These are phyloP conservation scores for Trachymyrmex septentrionalis DNA, from an alignment of 1,140 invertebrate genomes.

Conservation along the genomic window DNA sequence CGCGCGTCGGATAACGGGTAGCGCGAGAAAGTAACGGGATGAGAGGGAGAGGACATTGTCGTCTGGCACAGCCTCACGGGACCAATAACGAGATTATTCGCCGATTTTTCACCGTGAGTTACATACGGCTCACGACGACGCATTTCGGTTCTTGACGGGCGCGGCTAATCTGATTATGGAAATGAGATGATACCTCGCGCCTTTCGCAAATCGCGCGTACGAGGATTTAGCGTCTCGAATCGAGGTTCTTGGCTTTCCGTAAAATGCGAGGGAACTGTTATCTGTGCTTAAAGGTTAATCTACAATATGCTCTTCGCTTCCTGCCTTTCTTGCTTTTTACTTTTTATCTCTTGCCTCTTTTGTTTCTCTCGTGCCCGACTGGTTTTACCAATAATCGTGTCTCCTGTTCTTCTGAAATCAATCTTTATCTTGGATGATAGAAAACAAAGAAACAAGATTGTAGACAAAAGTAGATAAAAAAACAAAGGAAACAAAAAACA, in stretches of 20 bases:
- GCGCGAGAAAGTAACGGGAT: not conserved
- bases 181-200: slow-evolving; percentile 21
- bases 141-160: slow-evolving; percentile 20
- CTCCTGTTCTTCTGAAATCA: too few relatives aligned
- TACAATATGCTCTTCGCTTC: too few relatives aligned
- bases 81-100: slow-evolving; percentile 29
- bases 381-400: too few relatives aligned
- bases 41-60: not conserved
- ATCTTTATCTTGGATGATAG: too few relatives aligned
- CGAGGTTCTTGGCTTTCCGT: slow-evolving; percentile 11
- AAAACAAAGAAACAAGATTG: too few relatives aligned
- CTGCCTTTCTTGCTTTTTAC: too few relatives aligned
- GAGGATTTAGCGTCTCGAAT: slow-evolving; percentile 1
- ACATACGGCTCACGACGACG: slow-evolving; percentile 6
- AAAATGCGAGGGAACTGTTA: not conserved
- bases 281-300: too few relatives aligned
- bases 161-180: slow-evolving; percentile 59
- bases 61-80: not conserved
- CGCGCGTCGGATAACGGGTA: slow-evolving; percentile 35
- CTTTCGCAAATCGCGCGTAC: slow-evolving; percentile 27
- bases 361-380: too few relatives aligned
- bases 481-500: too few relatives aligned
- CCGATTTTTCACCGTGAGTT: not conserved
- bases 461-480: too few relatives aligned
- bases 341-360: too few relatives aligned